Evolutionary conservation across 2,797 vertebrate genomes (phyloP), one percentile per base, ranked within the genome.

Genomic region (Streptopelia turtur): DNA sequence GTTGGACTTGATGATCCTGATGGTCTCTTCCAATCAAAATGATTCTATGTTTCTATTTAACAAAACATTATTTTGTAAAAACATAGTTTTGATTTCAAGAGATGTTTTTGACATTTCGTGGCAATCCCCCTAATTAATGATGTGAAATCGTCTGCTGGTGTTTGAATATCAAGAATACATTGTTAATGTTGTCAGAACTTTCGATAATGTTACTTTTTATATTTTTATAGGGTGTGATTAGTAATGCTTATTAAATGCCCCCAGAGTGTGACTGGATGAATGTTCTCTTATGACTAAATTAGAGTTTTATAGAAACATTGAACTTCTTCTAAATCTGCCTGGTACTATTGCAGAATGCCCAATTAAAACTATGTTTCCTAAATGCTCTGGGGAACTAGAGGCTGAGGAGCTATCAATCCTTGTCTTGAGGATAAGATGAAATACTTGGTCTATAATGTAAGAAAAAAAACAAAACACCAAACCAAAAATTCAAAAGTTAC

Each of bases 281-380:
- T 60, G 83, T 91, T 96, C 75, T 91, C 43, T 96, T 95, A 78
- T 65, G 75, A 88, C 78, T 97, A 97, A 97, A 94, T 87, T 60
- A 88, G 90, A 94, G 61, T 94, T 94, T 95, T 96, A 61, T 81
- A 88, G 75, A 95, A 96, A 92, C 96, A 82, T 4, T 96, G 90
- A 97, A 96, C 85, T 97, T 97, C 90, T 94, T 94, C 90, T 80
- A 91, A 96, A 91, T 81, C 43, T 39, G 27, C 85, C 45, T 94
- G 77, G 75, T 95, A 83, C 37, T 49, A 63, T 90, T 95, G 78
- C 69, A 94, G 91, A 94, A 81, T 94, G 74, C 31, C 31, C 68
- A 74, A 50, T 89, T 93, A 87, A 91, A 96, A 68, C 31, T 55
- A 33, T 59, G 12, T 66, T 93, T 93, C 9, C n/a, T 65, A 45